Percentiles rank a stretch among this genome's conserved stretches.
Conservation (phyloP, 2,888 invertebrate genomes). For the Synanthedon andrenaeformis region DNA sequence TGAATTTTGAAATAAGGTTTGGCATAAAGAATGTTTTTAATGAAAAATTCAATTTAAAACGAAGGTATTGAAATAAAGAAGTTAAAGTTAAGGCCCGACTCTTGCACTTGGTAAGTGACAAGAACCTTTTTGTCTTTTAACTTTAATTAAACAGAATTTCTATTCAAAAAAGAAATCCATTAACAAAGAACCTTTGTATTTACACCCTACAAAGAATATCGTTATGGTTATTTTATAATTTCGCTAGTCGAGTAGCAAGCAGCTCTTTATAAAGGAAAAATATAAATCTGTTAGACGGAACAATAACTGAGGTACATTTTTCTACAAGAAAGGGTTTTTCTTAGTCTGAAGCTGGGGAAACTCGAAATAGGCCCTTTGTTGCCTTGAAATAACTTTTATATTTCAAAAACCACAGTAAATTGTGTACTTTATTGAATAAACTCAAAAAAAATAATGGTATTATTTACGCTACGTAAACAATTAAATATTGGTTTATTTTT, state of each 20-base stretch:
- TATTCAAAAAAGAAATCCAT: constrained; percentile 20
- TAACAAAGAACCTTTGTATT: constrained; percentile 25
- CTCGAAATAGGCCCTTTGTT: constrained; percentile 24
- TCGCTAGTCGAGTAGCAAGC: constrained; percentile 16
- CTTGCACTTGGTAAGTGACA: background rate
- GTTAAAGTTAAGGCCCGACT: background rate
- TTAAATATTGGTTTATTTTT: no score
- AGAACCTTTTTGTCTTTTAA: constrained; percentile 6
- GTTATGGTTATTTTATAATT: constrained; percentile 29
- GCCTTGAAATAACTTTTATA: constrained; percentile 21
- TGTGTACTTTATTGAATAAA: background rate
- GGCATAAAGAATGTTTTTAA: no score
- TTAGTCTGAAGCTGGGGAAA: constrained; percentile 16
- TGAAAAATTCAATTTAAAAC: background rate
- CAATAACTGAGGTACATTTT: constrained; percentile 21
- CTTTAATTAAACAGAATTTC: constrained; percentile 20
- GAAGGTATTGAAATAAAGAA: background rate
- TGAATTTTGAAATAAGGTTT: no score
- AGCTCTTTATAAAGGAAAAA: constrained; percentile 20
- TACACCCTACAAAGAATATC: constrained; percentile 14
- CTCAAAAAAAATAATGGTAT: no score
- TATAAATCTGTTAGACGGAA: constrained; percentile 25
- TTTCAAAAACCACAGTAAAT: constrained; percentile 8
- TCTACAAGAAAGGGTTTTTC: constrained; percentile 18
- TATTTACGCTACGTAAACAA: no score